phyloP scores from a whole-genome alignment of 2,888 invertebrate species.

The Protonemura montana region DNA sequence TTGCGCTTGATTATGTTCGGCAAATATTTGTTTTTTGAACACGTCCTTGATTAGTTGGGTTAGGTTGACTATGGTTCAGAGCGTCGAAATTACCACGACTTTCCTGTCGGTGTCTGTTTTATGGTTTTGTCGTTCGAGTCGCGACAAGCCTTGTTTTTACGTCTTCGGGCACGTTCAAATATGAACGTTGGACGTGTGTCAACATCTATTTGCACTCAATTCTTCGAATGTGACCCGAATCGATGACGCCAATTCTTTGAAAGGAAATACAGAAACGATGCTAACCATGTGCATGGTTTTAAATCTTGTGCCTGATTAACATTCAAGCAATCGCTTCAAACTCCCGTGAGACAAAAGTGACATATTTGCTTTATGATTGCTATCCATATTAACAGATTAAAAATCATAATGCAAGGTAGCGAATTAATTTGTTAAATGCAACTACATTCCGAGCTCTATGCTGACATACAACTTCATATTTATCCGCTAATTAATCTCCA shows the following conservation, averaged over 20 bases:
- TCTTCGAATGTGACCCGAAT: background rate
- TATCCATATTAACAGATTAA: background rate
- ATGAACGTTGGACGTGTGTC: background rate
- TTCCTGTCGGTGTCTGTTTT: no score
- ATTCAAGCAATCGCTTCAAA: background rate
- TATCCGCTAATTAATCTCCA: background rate
- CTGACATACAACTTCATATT: background rate
- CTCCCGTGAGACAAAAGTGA: background rate
- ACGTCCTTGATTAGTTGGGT: background rate
- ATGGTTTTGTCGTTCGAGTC: no score
- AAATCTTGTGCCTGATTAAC: background rate
- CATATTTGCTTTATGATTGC: slow-evolving; percentile 4
- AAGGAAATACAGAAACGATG: background rate
- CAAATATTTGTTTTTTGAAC: background rate
- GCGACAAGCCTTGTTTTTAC: no score
- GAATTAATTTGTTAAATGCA: background rate
- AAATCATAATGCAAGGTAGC: background rate
- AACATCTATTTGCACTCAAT: background rate
- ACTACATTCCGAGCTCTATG: background rate
- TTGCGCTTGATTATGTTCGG: background rate
- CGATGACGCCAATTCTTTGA: background rate
- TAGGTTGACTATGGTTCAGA: no score
- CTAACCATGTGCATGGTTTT: background rate
- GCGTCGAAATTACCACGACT: background rate
- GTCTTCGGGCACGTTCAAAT: no score